Evolutionary conservation across 1,140 invertebrate genomes (phyloP).

Genomic region (Pygmarrhopalites habei): DNA sequence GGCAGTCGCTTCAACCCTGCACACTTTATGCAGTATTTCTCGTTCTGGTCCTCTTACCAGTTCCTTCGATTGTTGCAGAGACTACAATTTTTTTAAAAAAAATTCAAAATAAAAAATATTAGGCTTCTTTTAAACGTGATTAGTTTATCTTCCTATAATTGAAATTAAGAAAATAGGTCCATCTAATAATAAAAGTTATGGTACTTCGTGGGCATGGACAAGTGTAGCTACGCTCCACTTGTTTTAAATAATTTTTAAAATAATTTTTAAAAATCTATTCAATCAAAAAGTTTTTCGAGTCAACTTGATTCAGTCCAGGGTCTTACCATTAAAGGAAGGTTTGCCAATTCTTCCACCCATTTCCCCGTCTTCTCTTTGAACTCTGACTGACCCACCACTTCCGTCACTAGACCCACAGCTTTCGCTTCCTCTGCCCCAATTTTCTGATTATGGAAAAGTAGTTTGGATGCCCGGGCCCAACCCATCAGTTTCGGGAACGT

Average conservation of each 20-base stretch:
- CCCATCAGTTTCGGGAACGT: constrained; percentile 57
- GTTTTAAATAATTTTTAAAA: too few species aligned
- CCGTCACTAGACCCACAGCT: constrained; percentile 61
- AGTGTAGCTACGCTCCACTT: too few species aligned
- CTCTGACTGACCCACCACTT: constrained; percentile 54
- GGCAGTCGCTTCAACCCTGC: too few species aligned
- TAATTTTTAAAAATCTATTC: too few species aligned
- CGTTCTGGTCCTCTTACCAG: constrained; percentile 46
- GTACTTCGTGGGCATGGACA: too few species aligned
- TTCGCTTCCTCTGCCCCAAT: constrained; percentile 67
- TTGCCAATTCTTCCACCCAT: constrained; percentile 48
- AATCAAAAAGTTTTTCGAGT: too few species aligned
- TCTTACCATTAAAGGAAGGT: constrained; percentile 45
- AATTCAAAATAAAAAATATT: too few species aligned
- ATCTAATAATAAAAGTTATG: too few species aligned
- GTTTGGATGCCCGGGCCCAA: constrained; percentile 59
- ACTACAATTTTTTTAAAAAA: constrained; percentile 47
- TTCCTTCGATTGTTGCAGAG: constrained; percentile 49
- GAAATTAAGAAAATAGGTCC: too few species aligned
- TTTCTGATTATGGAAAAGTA: constrained; percentile 72
- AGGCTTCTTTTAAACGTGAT: too few species aligned
- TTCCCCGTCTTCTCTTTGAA: constrained; percentile 54
- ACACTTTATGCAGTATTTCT: constrained; percentile 48
- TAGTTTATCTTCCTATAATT: too few species aligned
- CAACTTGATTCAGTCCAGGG: too few species aligned